A percentile compares a stretch with the other conserved stretches of the same genome.
Evolutionary conservation across 1,140 invertebrate genomes (phyloP).

Genomic region (Matsumurasca onukii): DNA sequence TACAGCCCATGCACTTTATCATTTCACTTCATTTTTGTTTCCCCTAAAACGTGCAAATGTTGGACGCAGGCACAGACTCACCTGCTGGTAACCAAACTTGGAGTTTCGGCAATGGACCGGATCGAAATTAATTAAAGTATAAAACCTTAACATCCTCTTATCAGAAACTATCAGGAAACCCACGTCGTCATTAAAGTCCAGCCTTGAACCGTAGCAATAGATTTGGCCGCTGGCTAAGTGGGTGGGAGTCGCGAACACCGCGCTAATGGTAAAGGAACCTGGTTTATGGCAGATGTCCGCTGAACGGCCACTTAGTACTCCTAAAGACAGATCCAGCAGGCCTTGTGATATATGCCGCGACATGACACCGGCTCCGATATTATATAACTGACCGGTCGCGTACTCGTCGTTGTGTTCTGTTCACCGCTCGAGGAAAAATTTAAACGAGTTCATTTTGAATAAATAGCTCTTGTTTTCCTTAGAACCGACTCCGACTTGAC

Average conservation of each 20-base stretch:
- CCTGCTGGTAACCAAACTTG: too few relatives aligned
- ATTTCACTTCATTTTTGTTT: too few relatives aligned
- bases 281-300: background rate
- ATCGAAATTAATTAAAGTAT: too few relatives aligned
- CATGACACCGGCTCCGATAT: conserved; percentile 1
- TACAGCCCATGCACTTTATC: too few relatives aligned
- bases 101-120: too few relatives aligned
- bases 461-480: conserved; percentile 16
- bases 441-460: conserved; percentile 6
- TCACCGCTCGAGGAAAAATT: background rate
- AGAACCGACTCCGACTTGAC: background rate
- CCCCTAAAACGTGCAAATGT: too few relatives aligned
- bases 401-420: background rate
- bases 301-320: background rate
- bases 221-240: too few relatives aligned
- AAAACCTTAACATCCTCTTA: too few relatives aligned
- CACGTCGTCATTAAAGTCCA: too few relatives aligned
- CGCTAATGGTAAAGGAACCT: background rate
- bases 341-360: background rate
- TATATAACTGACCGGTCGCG: conserved; percentile 2
- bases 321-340: background rate
- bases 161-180: too few relatives aligned
- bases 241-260: background rate
- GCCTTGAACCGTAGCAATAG: too few relatives aligned
- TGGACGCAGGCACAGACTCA: too few relatives aligned